These are phyloP conservation scores for Scomber scombrus DNA, from an alignment of 2,113 vertebrate genomes.

Conservation along the genomic window DNA sequence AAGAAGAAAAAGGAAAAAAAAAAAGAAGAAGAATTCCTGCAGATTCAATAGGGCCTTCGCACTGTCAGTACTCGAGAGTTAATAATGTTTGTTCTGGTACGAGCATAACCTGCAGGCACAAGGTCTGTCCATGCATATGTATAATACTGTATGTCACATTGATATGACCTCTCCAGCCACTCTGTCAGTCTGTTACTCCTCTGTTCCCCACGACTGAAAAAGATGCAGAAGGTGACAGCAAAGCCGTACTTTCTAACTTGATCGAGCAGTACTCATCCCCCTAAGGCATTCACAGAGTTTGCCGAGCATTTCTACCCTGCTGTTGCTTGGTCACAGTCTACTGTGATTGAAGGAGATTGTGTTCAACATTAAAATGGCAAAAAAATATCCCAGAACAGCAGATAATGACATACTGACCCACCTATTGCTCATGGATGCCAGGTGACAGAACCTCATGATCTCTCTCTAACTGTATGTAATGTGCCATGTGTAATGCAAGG, in stretches of 20 bases:
- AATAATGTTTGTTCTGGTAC: neutral
- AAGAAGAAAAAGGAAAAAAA: too few relatives aligned
- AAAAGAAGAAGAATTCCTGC: too few relatives aligned
- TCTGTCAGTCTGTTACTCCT: conserved; percentile 4
- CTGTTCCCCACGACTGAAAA: neutral
- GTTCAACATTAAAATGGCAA: conserved; percentile 22
- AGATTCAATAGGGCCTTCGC: too few relatives aligned
- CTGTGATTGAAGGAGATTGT: conserved; percentile 11
- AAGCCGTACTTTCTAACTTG: conserved; percentile 21
- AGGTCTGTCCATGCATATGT: conserved; percentile 8
- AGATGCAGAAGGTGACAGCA: conserved; percentile 24
- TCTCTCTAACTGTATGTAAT: too few relatives aligned
- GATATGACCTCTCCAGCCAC: conserved; percentile 13
- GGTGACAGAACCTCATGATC: neutral
- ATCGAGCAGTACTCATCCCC: conserved; percentile 18
- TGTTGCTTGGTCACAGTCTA: conserved; percentile 19
- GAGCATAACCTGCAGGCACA: neutral
- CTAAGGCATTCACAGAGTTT: conserved; percentile 16
- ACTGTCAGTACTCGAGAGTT: too few relatives aligned
- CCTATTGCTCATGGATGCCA: neutral
- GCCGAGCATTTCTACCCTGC: conserved; percentile 5
- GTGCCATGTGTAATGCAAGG: too few relatives aligned
- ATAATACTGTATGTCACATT: neutral
- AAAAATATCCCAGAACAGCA: neutral
- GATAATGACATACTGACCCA: neutral